A percentile compares a stretch with the other conserved stretches of the same genome.
These are phyloP conservation scores for Dendrolimus houi DNA, from an alignment of 2,888 invertebrate genomes.

Conservation along the genomic window DNA sequence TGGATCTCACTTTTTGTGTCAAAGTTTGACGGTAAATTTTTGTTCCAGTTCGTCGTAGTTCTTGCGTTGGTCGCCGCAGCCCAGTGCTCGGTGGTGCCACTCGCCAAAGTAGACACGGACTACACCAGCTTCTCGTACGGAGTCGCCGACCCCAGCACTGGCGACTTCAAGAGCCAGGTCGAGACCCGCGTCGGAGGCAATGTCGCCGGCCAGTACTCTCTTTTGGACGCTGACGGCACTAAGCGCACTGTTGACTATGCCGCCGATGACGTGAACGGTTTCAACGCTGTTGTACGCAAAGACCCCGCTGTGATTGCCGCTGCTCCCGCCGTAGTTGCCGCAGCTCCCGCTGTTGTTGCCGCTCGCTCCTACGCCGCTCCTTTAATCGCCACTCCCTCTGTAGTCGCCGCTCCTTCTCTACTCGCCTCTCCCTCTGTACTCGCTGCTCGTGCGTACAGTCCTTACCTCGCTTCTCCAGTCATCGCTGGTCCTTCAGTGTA, in stretches of 20 bases:
- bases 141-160: conserved; percentile 72
- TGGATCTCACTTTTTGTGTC: too few species aligned
- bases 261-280: conserved; percentile 67
- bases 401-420: conserved; percentile 15
- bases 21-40: not conserved
- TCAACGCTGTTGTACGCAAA: conserved; percentile 74
- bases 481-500: conserved; percentile 17
- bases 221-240: conserved; percentile 71
- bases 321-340: conserved; percentile 23
- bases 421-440: conserved; percentile 17
- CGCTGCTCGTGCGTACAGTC: conserved; percentile 15
- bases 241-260: conserved; percentile 73
- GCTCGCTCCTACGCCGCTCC: conserved; percentile 24
- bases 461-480: conserved; percentile 14
- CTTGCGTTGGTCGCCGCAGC: conserved; percentile 46
- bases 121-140: conserved; percentile 67
- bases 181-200: conserved; percentile 66
- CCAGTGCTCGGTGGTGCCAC: conserved; percentile 47
- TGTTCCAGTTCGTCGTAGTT: conserved; percentile 50
- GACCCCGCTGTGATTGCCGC: conserved; percentile 48
- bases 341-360: conserved; percentile 15
- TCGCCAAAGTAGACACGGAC: conserved; percentile 43
- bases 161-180: conserved; percentile 72
- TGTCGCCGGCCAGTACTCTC: conserved; percentile 72
- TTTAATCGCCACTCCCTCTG: conserved; percentile 18